These are phyloP conservation scores for Chamaea fasciata DNA, from an alignment of 2,113 vertebrate genomes.

Conservation along the genomic window DNA sequence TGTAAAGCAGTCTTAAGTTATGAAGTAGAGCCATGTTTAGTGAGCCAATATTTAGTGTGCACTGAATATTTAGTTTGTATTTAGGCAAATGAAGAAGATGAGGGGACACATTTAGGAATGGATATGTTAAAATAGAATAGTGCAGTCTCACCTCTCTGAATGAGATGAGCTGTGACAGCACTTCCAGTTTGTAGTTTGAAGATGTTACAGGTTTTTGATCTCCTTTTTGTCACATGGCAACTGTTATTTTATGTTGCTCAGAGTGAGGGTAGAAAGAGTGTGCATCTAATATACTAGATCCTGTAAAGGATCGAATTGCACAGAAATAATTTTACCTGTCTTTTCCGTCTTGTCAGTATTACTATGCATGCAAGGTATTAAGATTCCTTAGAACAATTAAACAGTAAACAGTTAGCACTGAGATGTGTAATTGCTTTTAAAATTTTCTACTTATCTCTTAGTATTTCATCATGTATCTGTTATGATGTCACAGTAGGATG, in stretches of 20 bases:
- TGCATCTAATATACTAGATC: constrained; percentile 24
- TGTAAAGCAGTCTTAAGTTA: background rate
- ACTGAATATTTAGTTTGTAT: background rate
- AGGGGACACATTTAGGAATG: background rate
- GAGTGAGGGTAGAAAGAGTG: background rate
- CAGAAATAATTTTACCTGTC: background rate
- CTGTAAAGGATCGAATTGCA: background rate
- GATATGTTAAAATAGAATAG: background rate
- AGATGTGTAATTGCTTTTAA: constrained; percentile 33
- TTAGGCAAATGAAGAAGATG: background rate
- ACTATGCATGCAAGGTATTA: background rate
- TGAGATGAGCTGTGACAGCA: background rate
- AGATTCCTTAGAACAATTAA: background rate
- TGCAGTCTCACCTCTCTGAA: background rate
- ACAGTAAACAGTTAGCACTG: background rate
- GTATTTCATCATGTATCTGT: background rate
- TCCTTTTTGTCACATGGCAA: constrained; percentile 77
- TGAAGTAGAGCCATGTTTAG: background rate
- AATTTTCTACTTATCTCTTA: background rate
- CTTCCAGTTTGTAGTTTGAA: background rate
- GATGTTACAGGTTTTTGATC: constrained; percentile 69
- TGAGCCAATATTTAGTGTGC: background rate
- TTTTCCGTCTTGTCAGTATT: background rate
- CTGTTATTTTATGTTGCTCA: constrained; percentile 63
- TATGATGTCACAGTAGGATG: background rate